Percentiles rank a stretch among this genome's conserved stretches.
Evolutionary conservation across 1,140 invertebrate genomes (phyloP).

Genomic region (Mylabris phalerata): DNA sequence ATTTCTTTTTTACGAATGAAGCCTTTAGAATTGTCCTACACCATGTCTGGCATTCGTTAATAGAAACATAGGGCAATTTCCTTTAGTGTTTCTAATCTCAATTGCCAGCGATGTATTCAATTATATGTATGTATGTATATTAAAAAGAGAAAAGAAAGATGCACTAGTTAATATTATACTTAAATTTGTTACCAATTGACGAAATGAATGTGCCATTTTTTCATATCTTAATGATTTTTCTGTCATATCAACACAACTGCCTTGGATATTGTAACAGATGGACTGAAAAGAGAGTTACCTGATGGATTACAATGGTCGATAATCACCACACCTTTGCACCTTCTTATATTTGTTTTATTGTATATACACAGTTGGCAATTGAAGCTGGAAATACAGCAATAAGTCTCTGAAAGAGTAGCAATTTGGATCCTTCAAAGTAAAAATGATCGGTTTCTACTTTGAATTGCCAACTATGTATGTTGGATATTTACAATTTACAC

Average conservation of each 20-base stretch:
- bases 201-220: conserved; percentile 15
- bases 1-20: not conserved
- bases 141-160: conserved; percentile 1
- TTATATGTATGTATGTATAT: not conserved
- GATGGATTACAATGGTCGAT: conserved; percentile 13
- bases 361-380: not conserved
- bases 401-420: too few relatives aligned
- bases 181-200: conserved; percentile 1
- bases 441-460: not conserved
- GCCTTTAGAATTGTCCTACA: not conserved
- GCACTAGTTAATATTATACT: conserved; percentile 17
- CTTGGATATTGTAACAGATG: conserved; percentile 34
- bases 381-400: too few relatives aligned
- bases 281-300: conserved; percentile 37
- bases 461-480: not conserved
- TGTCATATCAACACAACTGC: conserved; percentile 26
- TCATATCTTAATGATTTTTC: conserved; percentile 4
- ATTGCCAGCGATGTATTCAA: too few relatives aligned
- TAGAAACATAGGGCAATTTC: too few relatives aligned
- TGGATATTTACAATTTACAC: not conserved
- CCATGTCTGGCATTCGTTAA: too few relatives aligned
- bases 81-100: too few relatives aligned
- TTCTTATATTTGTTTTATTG: not conserved
- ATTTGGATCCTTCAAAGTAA: too few relatives aligned
- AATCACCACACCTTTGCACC: not conserved